Evolutionary conservation across 2,113 vertebrate species (phyloP), one percentile per base, ranked within the genome.

Genomic region (Colistium nudipinnis): DNA sequence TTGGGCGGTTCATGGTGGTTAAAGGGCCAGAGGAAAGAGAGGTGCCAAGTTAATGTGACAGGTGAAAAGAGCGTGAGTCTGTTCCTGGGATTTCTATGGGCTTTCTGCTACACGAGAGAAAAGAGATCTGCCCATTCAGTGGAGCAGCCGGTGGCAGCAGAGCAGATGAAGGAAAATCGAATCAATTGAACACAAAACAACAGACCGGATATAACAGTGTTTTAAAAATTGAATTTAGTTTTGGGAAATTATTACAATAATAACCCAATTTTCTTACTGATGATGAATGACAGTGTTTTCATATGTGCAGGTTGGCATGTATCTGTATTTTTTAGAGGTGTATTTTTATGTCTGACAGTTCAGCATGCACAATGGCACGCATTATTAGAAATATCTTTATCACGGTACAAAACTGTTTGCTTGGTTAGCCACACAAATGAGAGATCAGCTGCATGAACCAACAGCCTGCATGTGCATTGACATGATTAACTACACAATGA

Each of bases 21-120:
- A 71, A 78, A 72, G 72, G 53, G 54, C 80, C 78, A 49, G 57
- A 57, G 73, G 63, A 63, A 68, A 76, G 74, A 38, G 48, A 81
- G 78, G 65, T 70, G 80, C 73, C 71, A 77, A 77, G 65, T 84
- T 84, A 86, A 86, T 81, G 87, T 86, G 87, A 79, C 85, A 80
- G 85, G 66, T 74, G 22, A 84, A 81, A 78, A 69, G 74, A 82
- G 76, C 51, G 60, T 28, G 60, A 75, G 80, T 35, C 52, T 67
- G 74, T 84, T 81, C 68, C 82, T 70, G 64, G 68, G 65, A 63
- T 82, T 85, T 89, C 75, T 80, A 78, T 73, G 75, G 84, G 61
- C 75, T 79, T 72, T 69, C 78, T 85, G 80, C 72, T 82, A 78
- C 83, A 74, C 1, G 24, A 53, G 70, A 77, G 73, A 80, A 64